Evolutionary conservation across 2,888 invertebrate species (phyloP).

Genomic region (Ectobius pallidus): DNA sequence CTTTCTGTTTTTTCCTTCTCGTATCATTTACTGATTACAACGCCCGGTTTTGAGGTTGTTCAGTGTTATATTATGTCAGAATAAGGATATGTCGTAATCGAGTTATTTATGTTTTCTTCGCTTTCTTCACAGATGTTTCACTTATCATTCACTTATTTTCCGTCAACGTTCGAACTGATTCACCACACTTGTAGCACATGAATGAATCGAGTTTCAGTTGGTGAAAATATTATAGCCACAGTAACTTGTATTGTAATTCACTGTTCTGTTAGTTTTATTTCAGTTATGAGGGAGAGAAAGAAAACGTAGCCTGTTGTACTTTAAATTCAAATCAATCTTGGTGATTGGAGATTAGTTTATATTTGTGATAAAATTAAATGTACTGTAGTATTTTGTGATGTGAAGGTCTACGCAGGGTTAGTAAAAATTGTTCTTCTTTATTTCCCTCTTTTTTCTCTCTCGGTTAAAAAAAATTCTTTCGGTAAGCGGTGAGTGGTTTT

Average conservation of each 20-base stretch:
- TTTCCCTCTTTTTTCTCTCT: constrained; percentile 25
- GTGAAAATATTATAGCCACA: neutral
- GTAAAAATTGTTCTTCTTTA: constrained; percentile 32
- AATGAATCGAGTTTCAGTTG: too few relatives aligned
- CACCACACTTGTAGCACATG: neutral
- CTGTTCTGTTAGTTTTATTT: neutral
- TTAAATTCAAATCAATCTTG: neutral
- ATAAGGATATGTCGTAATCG: too few relatives aligned
- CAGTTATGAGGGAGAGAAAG: neutral
- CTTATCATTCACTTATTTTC: neutral
- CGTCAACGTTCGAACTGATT: neutral
- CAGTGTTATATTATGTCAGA: too few relatives aligned
- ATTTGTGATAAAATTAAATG: neutral
- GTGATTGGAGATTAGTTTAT: too few relatives aligned
- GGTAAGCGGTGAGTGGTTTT: constrained; percentile 14
- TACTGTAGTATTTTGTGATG: neutral
- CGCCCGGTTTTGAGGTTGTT: neutral
- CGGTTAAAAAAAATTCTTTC: constrained; percentile 17
- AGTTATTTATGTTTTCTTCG: too few relatives aligned
- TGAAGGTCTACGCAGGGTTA: constrained; percentile 9
- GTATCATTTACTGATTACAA: neutral
- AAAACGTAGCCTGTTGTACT: neutral
- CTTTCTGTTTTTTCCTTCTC: constrained; percentile 1
- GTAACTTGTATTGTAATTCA: neutral
- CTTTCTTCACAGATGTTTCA: neutral